Conservation (phyloP, 2,113 vertebrate genomes). For the Narcine bancroftii region DNA sequence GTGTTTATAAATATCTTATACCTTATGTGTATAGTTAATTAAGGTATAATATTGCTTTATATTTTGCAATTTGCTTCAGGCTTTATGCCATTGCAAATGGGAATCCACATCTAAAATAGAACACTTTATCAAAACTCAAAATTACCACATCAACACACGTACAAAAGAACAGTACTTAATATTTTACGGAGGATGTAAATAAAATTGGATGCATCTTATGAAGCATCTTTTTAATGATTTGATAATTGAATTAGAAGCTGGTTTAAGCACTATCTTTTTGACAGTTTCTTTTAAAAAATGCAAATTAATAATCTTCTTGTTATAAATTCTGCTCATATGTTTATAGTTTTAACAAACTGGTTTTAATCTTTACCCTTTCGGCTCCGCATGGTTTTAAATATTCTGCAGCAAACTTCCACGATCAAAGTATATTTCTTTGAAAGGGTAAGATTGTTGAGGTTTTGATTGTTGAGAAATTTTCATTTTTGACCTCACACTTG, state of each 20-base stretch:
- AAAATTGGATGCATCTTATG: not conserved
- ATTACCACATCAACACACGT: not conserved
- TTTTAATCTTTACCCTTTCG: not conserved
- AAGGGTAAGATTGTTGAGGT: not conserved
- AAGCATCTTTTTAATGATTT: not conserved
- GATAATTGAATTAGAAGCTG: not conserved
- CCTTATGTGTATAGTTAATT: not conserved
- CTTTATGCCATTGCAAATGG: not conserved
- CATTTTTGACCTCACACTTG: not conserved
- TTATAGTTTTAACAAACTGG: not conserved
- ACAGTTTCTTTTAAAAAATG: not conserved
- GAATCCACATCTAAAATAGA: not conserved
- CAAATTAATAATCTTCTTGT: not conserved
- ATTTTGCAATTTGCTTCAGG: not conserved
- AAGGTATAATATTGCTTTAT: not conserved
- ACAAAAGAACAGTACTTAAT: not conserved
- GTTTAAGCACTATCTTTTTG: conserved; percentile 9
- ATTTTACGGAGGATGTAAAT: not conserved
- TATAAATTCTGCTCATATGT: not conserved
- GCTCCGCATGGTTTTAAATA: not conserved
- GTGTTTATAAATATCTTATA: not conserved
- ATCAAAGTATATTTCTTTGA: not conserved
- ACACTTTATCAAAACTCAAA: not conserved
- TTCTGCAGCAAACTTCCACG: not conserved
- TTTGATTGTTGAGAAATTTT: not conserved